Evolutionary conservation across 2,113 vertebrate genomes (phyloP), one percentile per base, ranked within the genome.

Genomic region (Mustelus asterias): DNA sequence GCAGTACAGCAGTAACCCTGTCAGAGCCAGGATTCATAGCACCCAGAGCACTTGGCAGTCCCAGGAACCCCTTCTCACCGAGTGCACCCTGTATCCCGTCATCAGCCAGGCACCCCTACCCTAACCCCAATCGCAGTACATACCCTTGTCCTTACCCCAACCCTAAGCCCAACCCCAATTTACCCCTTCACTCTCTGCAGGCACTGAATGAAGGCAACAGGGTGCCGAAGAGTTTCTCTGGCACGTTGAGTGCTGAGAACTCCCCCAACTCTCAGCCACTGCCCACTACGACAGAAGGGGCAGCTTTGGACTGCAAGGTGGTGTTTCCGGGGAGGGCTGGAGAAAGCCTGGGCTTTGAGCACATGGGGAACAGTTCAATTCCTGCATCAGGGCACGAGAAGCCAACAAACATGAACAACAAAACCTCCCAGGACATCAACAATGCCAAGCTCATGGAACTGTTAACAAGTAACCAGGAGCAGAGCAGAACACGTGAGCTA

Each of bases 21-120:
- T 96, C 96, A 97, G 98, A 7, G 1, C 29, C 26, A 76, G 72
- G 72, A 26, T 76, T 76, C 33, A 78, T 29, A n/a, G 0, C 33
- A 14, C 76, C 76, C 33, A 33, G 76, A 78, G 76, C 76, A 78
- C 76, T 13, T 5, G 76, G 76, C 33, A 78, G 11, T 33, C 33
- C 76, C 11, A 96, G 97, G 97, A 78, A 97, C 98, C 67, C 96
- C 96, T 44, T 97, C 97, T 0, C 97, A 97, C 0, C 95, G 97
- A 86, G 96, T 97, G 93, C 98, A 98, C 96, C 98, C 98, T 96
- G 97, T 98, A 0, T 97, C 97, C 1, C 98, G 98, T 13, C 98
- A 98, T 0, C 97, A 97, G 89, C 97, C 98, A 96, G 97, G 98
- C 96, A 98, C 98, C 97, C 97, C 98, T 96, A 97, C 97, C 97